phyloP scores from a whole-genome alignment of 2,113 vertebrate species.

The Elephas maximus region DNA sequence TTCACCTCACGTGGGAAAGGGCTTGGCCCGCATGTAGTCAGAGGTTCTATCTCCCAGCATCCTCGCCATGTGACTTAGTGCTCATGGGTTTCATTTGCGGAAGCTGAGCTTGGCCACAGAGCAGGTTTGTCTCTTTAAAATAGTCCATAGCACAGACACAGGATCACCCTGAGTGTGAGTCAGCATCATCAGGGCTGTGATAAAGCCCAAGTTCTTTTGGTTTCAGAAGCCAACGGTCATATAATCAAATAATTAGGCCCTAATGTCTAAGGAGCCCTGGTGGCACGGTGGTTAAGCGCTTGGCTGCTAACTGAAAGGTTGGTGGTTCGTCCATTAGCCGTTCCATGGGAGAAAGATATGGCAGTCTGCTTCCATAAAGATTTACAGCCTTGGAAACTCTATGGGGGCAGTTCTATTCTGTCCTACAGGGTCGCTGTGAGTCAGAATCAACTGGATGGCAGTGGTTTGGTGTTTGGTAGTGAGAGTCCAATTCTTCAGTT shows the following conservation, averaged over 20 bases:
- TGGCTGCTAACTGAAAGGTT: too few species aligned
- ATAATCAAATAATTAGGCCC: not conserved
- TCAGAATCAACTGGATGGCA: too few species aligned
- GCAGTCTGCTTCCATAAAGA: too few species aligned
- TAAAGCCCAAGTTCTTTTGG: slow-evolving; percentile 6
- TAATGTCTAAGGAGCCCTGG: not conserved
- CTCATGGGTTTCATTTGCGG: not conserved
- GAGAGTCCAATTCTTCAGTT: slow-evolving; percentile 1
- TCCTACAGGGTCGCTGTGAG: too few species aligned
- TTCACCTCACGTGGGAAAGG: not conserved
- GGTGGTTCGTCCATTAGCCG: too few species aligned
- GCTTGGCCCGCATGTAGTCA: not conserved
- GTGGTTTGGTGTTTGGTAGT: not conserved
- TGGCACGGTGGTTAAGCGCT: too few species aligned
- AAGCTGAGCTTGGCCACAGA: not conserved
- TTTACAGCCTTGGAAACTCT: too few species aligned
- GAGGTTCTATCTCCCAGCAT: not conserved
- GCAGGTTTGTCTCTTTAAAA: not conserved
- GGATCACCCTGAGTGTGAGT: not conserved
- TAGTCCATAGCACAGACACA: not conserved
- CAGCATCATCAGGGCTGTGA: not conserved
- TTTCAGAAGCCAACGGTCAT: not conserved
- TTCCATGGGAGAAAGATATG: too few species aligned
- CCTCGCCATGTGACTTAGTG: not conserved
- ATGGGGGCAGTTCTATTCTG: too few species aligned